phyloP scores from a whole-genome alignment of 2,797 vertebrate genomes.

The Premnoplex brunnescens region DNA sequence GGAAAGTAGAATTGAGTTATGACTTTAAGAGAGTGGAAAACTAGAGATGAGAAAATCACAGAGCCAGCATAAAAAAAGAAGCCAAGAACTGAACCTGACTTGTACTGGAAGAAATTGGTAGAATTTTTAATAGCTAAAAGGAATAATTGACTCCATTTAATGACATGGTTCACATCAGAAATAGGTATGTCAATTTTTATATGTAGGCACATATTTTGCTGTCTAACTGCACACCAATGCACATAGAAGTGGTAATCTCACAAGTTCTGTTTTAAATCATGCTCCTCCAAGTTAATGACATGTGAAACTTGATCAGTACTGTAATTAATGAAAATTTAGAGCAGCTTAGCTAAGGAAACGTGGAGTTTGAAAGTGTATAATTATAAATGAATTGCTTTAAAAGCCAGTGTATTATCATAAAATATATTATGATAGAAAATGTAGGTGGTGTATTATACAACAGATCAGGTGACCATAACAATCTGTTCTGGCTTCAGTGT shows the following conservation, averaged over 20 bases:
- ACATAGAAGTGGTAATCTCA: neutral
- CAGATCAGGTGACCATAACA: neutral
- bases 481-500: neutral
- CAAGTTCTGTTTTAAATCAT: neutral
- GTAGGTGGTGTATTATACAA: neutral
- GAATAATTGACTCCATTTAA: neutral
- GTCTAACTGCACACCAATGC: neutral
- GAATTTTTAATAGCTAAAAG: neutral
- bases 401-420: neutral
- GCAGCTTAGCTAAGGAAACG: neutral
- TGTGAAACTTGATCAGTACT: neutral
- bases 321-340: slow-evolving; percentile 9
- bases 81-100: neutral
- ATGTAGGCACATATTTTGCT: neutral
- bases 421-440: neutral
- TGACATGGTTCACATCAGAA: neutral
- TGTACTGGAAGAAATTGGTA: neutral
- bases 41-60: neutral
- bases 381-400: neutral
- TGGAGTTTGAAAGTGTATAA: neutral
- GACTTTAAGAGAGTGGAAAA: neutral
- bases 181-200: neutral
- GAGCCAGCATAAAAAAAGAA: neutral
- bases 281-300: neutral
- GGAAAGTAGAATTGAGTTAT: neutral